Conservation (phyloP, 2,888 invertebrate genomes). For the Oscheius onirici region DNA sequence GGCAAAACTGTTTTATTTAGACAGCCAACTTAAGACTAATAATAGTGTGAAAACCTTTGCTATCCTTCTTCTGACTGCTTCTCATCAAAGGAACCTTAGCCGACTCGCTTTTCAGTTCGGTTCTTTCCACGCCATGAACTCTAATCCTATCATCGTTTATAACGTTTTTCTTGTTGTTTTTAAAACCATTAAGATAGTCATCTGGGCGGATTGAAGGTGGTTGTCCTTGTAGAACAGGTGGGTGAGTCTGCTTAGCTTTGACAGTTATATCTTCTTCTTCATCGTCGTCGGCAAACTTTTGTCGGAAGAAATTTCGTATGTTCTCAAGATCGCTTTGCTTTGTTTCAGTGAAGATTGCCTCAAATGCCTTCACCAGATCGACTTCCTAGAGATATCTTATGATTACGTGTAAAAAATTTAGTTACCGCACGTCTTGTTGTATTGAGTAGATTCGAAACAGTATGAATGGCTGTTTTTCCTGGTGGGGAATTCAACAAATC, state of each 20-base stretch:
- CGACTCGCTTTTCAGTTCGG: background rate
- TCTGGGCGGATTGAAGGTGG: background rate
- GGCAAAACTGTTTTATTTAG: background rate
- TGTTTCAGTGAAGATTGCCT: constrained; percentile 23
- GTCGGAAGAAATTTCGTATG: constrained; percentile 21
- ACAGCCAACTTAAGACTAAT: background rate
- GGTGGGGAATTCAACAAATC: no score
- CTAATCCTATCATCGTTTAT: constrained; percentile 1
- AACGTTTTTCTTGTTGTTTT: background rate
- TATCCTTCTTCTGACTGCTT: background rate
- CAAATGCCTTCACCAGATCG: background rate
- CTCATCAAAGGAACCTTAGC: constrained; percentile 7
- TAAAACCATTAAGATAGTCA: background rate
- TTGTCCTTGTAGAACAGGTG: background rate
- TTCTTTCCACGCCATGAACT: background rate
- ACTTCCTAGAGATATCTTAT: background rate
- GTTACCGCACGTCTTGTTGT: no score
- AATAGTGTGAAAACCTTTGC: constrained; percentile 9
- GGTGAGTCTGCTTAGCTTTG: background rate
- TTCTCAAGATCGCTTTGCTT: constrained; percentile 13
- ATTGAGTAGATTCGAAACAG: no score
- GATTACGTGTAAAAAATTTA: no score
- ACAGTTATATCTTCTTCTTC: background rate
- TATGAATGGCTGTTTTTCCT: no score
- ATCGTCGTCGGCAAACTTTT: constrained; percentile 24